Evolutionary conservation across 1,140 invertebrate genomes (phyloP).

Genomic region (Tetraneura akinire): DNA sequence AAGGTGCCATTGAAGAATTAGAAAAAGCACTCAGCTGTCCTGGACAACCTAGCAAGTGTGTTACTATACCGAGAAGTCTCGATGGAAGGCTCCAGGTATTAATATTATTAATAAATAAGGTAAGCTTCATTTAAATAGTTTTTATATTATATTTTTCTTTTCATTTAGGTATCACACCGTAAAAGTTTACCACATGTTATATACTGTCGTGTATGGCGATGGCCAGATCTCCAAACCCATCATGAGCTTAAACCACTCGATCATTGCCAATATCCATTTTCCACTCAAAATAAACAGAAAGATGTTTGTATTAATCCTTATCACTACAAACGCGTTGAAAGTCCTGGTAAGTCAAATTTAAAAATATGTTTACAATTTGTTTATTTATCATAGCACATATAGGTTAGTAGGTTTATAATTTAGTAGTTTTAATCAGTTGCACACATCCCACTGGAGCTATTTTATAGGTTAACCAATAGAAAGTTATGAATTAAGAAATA

Average conservation of each 20-base stretch:
- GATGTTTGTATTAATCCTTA: constrained; percentile 99
- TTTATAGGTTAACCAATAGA: too few species aligned
- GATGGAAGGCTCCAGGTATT: constrained; percentile 87
- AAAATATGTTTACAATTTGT: background rate
- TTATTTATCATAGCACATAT: too few species aligned
- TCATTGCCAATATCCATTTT: constrained; percentile 91
- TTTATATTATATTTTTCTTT: constrained; percentile 17
- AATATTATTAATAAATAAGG: background rate
- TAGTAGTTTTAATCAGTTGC: too few species aligned
- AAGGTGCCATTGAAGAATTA: constrained; percentile 95
- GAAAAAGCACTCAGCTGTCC: constrained; percentile 92
- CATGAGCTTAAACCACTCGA: constrained; percentile 95
- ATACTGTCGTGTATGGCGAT: constrained; percentile 96
- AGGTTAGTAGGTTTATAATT: too few species aligned
- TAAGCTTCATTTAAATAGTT: background rate
- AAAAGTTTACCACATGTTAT: constrained; percentile 98
- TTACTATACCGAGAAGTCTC: constrained; percentile 94
- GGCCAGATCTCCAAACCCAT: constrained; percentile 96
- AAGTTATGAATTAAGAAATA: too few species aligned
- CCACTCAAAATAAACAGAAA: constrained; percentile 81
- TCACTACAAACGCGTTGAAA: constrained; percentile 94
- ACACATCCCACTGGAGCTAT: too few species aligned
- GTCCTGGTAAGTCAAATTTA: constrained; percentile 63
- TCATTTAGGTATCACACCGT: constrained; percentile 82
- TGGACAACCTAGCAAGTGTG: constrained; percentile 92